phyloP scores from a whole-genome alignment of 2,113 vertebrate genomes.

The Scopus umbretta region DNA sequence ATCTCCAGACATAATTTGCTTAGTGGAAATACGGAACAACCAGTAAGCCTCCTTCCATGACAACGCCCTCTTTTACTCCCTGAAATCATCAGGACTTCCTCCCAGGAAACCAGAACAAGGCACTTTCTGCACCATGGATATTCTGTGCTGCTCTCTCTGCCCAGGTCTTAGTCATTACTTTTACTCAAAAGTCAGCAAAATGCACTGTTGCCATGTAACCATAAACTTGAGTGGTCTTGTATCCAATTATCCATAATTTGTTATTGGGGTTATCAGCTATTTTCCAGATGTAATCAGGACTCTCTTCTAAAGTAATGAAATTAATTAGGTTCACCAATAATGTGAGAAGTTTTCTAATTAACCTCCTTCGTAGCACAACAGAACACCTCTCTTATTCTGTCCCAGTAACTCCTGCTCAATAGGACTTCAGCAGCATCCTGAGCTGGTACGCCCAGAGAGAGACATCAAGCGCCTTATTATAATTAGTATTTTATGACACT shows the following conservation, averaged over 20 bases:
- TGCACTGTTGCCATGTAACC: not conserved
- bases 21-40: not conserved
- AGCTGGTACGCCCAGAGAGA: not conserved
- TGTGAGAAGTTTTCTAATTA: constrained; percentile 9
- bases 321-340: not conserved
- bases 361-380: not conserved
- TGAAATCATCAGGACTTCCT: not conserved
- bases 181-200: not conserved
- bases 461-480: not conserved
- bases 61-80: not conserved
- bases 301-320: not conserved
- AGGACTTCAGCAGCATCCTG: not conserved
- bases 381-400: not conserved
- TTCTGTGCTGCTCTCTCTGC: not conserved
- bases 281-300: not conserved
- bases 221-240: not conserved
- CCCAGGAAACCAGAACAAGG: not conserved
- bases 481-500: not conserved
- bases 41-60: not conserved
- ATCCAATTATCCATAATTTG: not conserved
- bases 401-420: not conserved
- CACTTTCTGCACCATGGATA: not conserved
- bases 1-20: not conserved
- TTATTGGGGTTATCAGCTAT: not conserved
- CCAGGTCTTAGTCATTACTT: not conserved